Evolutionary conservation across 2,888 invertebrate species (phyloP), one percentile per base, ranked within the genome.

Genomic region (Athrips mouffetella): DNA sequence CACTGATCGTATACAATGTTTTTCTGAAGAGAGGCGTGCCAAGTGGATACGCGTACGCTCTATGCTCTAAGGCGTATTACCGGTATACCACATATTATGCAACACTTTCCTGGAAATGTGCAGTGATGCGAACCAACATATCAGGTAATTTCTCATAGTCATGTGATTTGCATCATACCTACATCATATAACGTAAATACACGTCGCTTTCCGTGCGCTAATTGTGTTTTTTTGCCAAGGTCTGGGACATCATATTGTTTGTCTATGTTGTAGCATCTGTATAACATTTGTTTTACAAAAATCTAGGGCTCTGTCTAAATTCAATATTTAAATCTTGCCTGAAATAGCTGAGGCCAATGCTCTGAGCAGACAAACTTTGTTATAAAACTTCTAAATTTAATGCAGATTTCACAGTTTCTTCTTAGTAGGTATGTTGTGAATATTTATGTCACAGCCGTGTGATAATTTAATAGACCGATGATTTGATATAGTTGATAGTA

Each of bases 151-250:
- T 51, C 59, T 59, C 51, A 54, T 53, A 53, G 49, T 73, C 73
- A 73, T 72, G 68, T 74, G 73, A 73, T 58, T 47, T 41, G 15
- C 23, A 8, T 25, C 10, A 21, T 41, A 13, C 15, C 15, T 35
- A 15, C 10, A 20, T 39, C 8, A 20, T 15, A 35, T 31, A 53
- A 58, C 58, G 52, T 65, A 67, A 70, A 69, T 66, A 75, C 65
- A 73, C 62, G 56, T 67, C 67, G 65, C 20, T 44, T 30, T 18
- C 21, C 31, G 44, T 20, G 55, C 54, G 63, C 61, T 79, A 75
- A 75, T 79, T 76, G 76, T 85, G 83, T 84, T 81, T 76, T 74
- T 68, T 73, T 89, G 85, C 85, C 85, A 86, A 87, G 81, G 85
- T 84, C 81, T 80, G 71, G 77, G 79, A 48, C 72, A 62, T 58